Evolutionary conservation across 1,140 invertebrate genomes (phyloP).

Genomic region (Pemphigus obesinymphae): DNA sequence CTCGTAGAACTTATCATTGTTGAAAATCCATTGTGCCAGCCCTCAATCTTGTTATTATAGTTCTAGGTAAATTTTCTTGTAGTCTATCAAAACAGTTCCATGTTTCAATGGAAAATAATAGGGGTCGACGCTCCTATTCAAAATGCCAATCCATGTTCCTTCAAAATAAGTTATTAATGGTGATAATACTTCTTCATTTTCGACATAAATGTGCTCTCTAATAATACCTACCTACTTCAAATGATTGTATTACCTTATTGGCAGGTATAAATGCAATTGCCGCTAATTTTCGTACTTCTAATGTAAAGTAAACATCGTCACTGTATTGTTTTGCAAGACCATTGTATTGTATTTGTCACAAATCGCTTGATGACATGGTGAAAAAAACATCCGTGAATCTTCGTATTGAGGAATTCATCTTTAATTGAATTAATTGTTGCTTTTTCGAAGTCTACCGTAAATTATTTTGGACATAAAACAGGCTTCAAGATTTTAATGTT

Average conservation of each 20-base stretch:
- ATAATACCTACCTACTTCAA: background rate
- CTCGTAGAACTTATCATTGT: too few relatives aligned
- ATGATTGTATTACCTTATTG: too few relatives aligned
- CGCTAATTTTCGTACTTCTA: background rate
- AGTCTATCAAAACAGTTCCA: too few relatives aligned
- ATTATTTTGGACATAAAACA: background rate
- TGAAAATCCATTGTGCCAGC: too few relatives aligned
- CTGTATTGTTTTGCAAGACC: conserved; percentile 18
- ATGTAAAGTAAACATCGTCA: conserved; percentile 30
- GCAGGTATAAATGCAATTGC: background rate
- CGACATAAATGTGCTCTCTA: background rate
- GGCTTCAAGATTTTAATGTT: background rate
- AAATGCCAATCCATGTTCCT: conserved; percentile 41
- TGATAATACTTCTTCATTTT: background rate
- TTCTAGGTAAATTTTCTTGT: too few relatives aligned
- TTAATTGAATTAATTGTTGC: background rate
- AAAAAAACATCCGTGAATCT: conserved; percentile 35
- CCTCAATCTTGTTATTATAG: too few relatives aligned
- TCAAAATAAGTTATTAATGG: background rate
- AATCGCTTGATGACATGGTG: conserved; percentile 43
- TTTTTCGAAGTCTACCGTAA: background rate
- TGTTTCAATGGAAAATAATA: too few relatives aligned
- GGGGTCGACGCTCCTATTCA: too few relatives aligned
- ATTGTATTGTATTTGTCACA: conserved; percentile 37
- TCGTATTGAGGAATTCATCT: background rate